Conservation (phyloP, 2,797 vertebrate species). For the Antennarius maculatus region DNA sequence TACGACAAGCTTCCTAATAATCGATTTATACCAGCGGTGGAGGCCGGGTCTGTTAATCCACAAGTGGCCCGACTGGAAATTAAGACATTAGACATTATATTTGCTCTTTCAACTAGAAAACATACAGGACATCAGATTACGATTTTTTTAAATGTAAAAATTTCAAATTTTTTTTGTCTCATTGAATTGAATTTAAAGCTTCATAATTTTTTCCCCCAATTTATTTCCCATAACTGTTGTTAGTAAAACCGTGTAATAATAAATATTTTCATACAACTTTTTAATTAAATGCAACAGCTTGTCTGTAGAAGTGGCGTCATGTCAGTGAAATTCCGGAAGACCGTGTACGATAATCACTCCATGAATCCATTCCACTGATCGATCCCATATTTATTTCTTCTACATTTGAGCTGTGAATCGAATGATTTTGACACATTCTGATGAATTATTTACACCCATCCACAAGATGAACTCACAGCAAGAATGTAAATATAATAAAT, state of each 20-base stretch:
- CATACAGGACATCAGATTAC: neutral
- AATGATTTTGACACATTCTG: neutral
- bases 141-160: neutral
- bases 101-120: neutral
- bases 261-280: no score
- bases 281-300: neutral
- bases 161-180: neutral
- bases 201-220: no score
- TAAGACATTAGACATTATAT: neutral
- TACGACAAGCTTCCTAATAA: neutral
- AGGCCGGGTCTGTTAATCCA: no score
- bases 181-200: no score
- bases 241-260: neutral
- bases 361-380: no score
- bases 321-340: neutral
- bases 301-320: neutral
- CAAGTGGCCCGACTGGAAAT: no score
- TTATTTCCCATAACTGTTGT: no score
- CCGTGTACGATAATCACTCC: rapidly evolving
- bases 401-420: neutral
- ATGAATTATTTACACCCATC: neutral
- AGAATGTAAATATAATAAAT: neutral
- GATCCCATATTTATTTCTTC: neutral
- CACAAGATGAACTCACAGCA: neutral
- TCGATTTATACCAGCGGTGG: neutral